These are phyloP conservation scores for Branchipolynoe longqiensis DNA, from an alignment of 2,888 invertebrate species.

Conservation along the genomic window DNA sequence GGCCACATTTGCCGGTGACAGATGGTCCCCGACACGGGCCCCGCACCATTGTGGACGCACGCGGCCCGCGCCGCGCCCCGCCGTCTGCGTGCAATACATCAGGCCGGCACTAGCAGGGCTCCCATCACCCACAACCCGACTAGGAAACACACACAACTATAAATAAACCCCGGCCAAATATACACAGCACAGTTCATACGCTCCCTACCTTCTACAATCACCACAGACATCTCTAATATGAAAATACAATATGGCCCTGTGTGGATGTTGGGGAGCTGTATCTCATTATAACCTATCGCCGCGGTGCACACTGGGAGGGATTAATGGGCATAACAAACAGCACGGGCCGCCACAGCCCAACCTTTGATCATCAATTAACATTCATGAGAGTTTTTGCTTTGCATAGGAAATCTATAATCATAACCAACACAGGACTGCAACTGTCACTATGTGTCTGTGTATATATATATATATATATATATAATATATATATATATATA, in stretches of 20 bases:
- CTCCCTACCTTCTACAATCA: not conserved
- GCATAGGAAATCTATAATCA: conserved; percentile 34
- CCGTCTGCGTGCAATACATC: not conserved
- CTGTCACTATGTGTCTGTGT: not conserved
- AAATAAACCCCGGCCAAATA: too few relatives aligned
- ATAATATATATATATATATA: too few relatives aligned
- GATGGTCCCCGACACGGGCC: conserved; percentile 26
- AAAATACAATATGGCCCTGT: not conserved
- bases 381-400: conserved; percentile 17
- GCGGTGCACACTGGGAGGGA: not conserved
- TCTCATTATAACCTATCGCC: not conserved
- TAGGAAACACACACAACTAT: too few relatives aligned
- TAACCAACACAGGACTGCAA: not conserved
- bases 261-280: not conserved
- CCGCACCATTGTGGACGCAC: not conserved
- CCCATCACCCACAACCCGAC: too few relatives aligned
- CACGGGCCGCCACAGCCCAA: not conserved
- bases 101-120: not conserved
- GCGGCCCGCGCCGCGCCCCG: not conserved
- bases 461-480: too few relatives aligned
- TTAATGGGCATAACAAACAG: not conserved
- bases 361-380: conserved; percentile 47
- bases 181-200: too few relatives aligned
- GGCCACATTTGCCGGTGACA: too few relatives aligned
- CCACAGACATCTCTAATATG: not conserved